Evolutionary conservation across 2,888 invertebrate genomes (phyloP), one percentile per base, ranked within the genome.

Genomic region (Xanthorhoe spadicearia): DNA sequence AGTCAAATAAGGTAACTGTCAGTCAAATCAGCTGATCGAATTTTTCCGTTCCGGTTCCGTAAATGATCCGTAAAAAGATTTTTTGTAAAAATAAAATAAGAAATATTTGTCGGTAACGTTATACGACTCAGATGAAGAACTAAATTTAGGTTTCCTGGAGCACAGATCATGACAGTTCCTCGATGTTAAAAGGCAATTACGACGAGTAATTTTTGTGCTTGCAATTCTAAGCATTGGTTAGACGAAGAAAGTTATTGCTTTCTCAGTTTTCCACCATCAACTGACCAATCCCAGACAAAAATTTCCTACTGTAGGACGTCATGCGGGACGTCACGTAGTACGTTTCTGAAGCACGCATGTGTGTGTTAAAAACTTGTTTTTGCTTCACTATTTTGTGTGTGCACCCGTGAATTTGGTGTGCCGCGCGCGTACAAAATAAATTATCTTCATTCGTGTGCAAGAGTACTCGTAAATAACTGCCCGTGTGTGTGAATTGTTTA

Each of bases 401-500:
- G 49, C 28, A 49, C n/a, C n/a, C 49, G 50, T 35, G 43, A 56
- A 23, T 56, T 23, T 46, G 4, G 56, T 43, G 43, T 56, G 23
- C 23, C 23, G 19, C 38, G 38, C 28, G 50, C 58, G 58, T 35
- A 32, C 15, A 51, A 59, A 51, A 51, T 38, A 51, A 51, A 38
- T 15, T 7, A 48, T 48, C 48, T 48, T 17, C 48, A 17, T 65
- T 61, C 60, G 64, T 66, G 72, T 43, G 23, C 23, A 23, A 23
- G 23, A 23, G 23, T 23, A 4, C 23, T 23, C 23, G 4, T 23
- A 4, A 23, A 23, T 3, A 23, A 23, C 23, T 23, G 23, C 23
- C 23, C 18, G 81, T 79, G 79, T 82, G 80, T 68, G 80, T 81
- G 77, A 78, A 69, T 77, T 80, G 74, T 80, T 74, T 79, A 82